Evolutionary conservation across 2,797 vertebrate genomes (phyloP), one percentile per base, ranked within the genome.

Genomic region (Peromyscus melanophrys): DNA sequence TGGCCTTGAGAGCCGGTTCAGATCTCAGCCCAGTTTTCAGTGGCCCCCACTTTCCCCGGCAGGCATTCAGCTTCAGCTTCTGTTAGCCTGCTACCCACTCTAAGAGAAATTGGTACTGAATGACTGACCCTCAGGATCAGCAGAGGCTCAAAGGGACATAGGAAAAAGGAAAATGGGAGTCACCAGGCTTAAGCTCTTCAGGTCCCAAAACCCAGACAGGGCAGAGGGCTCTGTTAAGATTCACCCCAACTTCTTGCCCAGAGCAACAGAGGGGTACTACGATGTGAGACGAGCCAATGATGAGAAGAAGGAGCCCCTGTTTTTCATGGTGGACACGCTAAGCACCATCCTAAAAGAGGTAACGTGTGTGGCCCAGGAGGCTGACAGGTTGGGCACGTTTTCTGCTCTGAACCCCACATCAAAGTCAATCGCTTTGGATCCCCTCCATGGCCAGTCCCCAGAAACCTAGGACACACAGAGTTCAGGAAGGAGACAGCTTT

Each of bases 271-370:
- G 1, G 96, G 97, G 0, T 92, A 4, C 55, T 27, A 2, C 0
- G 2, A 19, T 0, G 2, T 95, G 75, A 86, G 67, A 1, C 57
- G 82, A 37, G 27, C 9, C 19, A 27, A 78, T 0, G 43, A 81
- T 0, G 0, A 0, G 0, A 0, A 77, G 4, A 80, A 0, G 87
- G 69, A n/a, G 3, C 0, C 0, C 0, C 0, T 34, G 0, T 0
- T 0, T 1, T 82, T 67, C 14, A 0, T 12, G 0, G 0, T 0
- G 0, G 2, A 13, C 46, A 23, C 0, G 0, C 1, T 96, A 25
- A 57, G 1, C 23, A 34, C 71, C 0, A 0, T 3, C 77, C 81
- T 96, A 0, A 83, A 63, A 16, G 88, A 97, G 88, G 97, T 96
- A 19, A 87, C 63, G 65, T 6, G n/a, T 0, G 1, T 0, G 0